Base-by-base conservation (phyloP, 2,797 vertebrate species). In the Lerista edwardsae region DNA sequence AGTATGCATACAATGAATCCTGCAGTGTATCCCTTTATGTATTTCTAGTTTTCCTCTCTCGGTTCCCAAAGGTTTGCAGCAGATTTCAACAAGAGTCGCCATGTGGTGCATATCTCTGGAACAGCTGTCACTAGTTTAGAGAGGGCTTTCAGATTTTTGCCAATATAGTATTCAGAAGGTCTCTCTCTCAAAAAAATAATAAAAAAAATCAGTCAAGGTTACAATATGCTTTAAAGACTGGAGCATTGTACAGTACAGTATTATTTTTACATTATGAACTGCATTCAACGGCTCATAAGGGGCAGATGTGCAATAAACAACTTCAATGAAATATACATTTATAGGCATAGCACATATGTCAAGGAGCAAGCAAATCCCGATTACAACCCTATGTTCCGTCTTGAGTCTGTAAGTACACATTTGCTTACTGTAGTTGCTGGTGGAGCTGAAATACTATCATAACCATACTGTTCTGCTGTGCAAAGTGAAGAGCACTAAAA, bases 41-140 rank as follows among this genome's bases (percentile, higher is more conserved):
- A 36, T 69, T 75, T 76, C 67, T 84, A 34, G 17, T 72, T 78
- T 82, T 41, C 44, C 27, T n/a, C 23, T 12, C 47, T 57, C 14
- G 14, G 51, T 81, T 68, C 39, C 39, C n/a, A 68, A 83, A 47
- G 51, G 62, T 47, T 68, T 74, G 36, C 62, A 79, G 51, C 61
- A 62, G 57, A 69, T 83, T 31, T 79, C 76, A 79, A 19, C 39
- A 69, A 75, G 64, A 80, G 69, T 62, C 34, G 14, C 62, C 72
- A 31, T 74, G 71, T 39, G 29, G 57, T 7, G n/a, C 41, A 62
- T 75, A 39, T 79, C 57, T 75, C 79, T 75, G n/a, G 12, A 81
- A 51, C 84, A 85, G 64, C 62, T 85, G 77, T 65, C 36, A 44
- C 61, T 65, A 3, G 15, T 47, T 65, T 57, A 82, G 41, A 75